These are phyloP conservation scores for Hesperia comma DNA, from an alignment of 2,888 invertebrate species.

Conservation along the genomic window DNA sequence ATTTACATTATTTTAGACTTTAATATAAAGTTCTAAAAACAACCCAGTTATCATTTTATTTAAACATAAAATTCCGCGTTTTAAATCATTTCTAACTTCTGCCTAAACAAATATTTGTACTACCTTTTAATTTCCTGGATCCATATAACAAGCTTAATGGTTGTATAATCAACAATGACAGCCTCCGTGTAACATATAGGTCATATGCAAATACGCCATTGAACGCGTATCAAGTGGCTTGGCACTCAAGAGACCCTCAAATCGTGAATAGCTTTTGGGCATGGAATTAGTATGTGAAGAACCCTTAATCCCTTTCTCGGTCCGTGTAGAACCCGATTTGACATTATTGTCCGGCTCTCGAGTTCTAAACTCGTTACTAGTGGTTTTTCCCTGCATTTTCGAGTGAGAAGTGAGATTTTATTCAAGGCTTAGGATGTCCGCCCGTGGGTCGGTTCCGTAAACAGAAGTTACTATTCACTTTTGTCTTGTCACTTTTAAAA, in stretches of 20 bases:
- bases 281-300: constrained; percentile 28
- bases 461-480: no score
- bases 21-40: no score
- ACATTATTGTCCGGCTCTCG: constrained; percentile 16
- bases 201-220: constrained; percentile 19
- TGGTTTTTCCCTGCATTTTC: no score
- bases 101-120: no score
- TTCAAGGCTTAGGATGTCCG: neutral
- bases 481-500: no score
- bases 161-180: constrained; percentile 6
- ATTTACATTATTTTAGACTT: no score
- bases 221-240: constrained; percentile 17
- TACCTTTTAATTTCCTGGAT: no score
- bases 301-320: constrained; percentile 29
- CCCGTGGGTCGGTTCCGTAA: no score
- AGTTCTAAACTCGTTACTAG: neutral
- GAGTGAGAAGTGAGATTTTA: neutral
- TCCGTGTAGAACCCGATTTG: constrained; percentile 13
- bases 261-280: constrained; percentile 22
- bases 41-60: no score
- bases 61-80: no score
- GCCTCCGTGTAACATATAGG: constrained; percentile 8
- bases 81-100: no score
- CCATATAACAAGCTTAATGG: neutral
- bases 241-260: constrained; percentile 12